Base-by-base conservation (phyloP, 2,888 invertebrate species). In the Notodromas monacha region DNA sequence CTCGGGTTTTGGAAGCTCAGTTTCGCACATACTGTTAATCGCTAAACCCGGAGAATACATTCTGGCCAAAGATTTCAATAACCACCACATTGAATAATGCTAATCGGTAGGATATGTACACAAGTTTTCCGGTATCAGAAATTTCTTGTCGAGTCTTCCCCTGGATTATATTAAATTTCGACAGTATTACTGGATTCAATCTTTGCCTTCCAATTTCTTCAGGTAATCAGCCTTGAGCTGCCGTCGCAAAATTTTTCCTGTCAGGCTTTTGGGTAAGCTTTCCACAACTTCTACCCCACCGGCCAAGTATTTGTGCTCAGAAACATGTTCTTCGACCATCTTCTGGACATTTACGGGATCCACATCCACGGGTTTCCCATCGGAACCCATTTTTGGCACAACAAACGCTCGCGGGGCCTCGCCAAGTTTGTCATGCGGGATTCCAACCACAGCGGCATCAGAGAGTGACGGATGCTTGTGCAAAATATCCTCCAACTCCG, bases 401-500 rank as follows among this genome's bases (percentile, higher is more conserved):
- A 74, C 57, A 46, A 68, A 73, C 1, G 72, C 73, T 36, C 61
- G 40, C 6, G 73, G 72, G 31, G 70, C 48, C 46, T 73, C 72
- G 10, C 74, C 74, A 26, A 65, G 62, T 30, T 43, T 44, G 41
- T 64, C 65, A 45, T 74, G 60, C 0, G 69, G 65, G 30, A 60
- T 45, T 11, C 76, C 79, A 41, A 76, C 60, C 16, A 81, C 79
- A 16, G 68, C 77, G 12, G 60, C 67, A 43, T 79, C 76, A 32
- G 60, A 57, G 30, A 79, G 60, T 31, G 58, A 58, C 1, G 59
- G 53, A 51, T 70, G 63, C 21, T 61, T 61, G 31, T 74, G 50
- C 26, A 81, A 47, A 30, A 79, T 42, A 11, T 64, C 65, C 49
- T 84, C 81, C 26, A 84, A 49, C 51, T 81, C 79, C 2, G 77